Evolutionary conservation across 2,888 invertebrate species (phyloP), one percentile per base, ranked within the genome.

Genomic region (Dasypolia templi): DNA sequence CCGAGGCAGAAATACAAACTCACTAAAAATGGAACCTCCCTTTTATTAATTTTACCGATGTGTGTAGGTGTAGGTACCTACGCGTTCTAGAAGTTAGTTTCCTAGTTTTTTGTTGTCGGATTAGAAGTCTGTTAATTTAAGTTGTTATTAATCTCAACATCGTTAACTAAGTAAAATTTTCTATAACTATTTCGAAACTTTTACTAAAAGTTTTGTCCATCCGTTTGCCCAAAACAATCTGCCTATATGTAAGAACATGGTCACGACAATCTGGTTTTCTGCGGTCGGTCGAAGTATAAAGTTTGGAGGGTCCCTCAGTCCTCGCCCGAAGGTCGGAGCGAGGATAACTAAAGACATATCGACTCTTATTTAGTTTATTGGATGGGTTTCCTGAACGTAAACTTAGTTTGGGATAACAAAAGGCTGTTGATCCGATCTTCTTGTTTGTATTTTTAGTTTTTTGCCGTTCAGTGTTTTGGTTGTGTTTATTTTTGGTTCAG

Each of bases 321-420:
- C 75, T 77, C 55, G 64, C 63, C 58, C 71, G 67, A 72, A 82
- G 77, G 84, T 78, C 72, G 58, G 70, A 66, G 72, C 61, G 66
- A 74, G 86, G 83, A 74, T 86, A 83, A 82, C 86, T 85, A 83
- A 84, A 87, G 86, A 87, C 85, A 86, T 85, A 86, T 87, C 82
- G 85, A 79, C 79, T 85, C 83, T 86, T 87, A 80, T 87, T 87
- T 87, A 86, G 79, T 87, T 87, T 86, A 87, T 87, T 83, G 86
- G 74, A 87, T 75, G 80, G 86, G 81, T 83, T 77, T 76, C 76
- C 61, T 76, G 76, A 79, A 76, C 78, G 72, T 76, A 79, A 85
- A 86, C 86, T 87, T 77, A 79, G 87, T 86, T 87, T 73, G 76
- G 82, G 86, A 79, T 84, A 81, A 81, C 76, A 78, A 66, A 79